Evolutionary conservation across 2,113 vertebrate species (phyloP).

Genomic region (Leptobrachium ailaonicum): DNA sequence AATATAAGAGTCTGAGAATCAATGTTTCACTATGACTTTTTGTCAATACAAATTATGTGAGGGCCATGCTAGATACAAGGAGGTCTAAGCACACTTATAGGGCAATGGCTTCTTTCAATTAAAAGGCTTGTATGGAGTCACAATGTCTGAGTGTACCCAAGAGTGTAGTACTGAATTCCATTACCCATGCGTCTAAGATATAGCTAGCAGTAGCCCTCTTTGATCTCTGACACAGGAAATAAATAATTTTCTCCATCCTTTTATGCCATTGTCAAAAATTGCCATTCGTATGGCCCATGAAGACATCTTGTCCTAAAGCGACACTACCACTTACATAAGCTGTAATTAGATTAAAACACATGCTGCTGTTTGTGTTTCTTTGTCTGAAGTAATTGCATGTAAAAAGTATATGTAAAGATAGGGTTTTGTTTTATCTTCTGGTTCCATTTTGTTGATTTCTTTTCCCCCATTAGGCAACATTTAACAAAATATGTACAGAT

Average conservation of each 20-base stretch:
- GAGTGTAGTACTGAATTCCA: not conserved
- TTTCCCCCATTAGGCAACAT: too few relatives aligned
- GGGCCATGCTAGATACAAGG: not conserved
- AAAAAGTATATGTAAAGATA: too few relatives aligned
- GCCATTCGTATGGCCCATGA: too few relatives aligned
- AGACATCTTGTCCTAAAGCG: too few relatives aligned
- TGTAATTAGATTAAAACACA: too few relatives aligned
- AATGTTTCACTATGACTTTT: slow-evolving; percentile 31
- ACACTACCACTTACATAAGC: too few relatives aligned
- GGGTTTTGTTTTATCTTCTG: too few relatives aligned
- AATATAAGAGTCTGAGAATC: slow-evolving; percentile 16
- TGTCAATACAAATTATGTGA: slow-evolving; percentile 34
- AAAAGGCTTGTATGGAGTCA: not conserved
- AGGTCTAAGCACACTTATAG: slow-evolving; percentile 6
- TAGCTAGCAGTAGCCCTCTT: not conserved
- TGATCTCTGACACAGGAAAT: not conserved
- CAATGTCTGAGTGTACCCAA: not conserved
- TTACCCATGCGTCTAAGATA: not conserved
- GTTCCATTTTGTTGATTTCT: too few relatives aligned
- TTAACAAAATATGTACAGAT: too few relatives aligned
- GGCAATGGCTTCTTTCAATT: not conserved
- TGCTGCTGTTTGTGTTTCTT: too few relatives aligned
- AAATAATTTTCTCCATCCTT: not conserved
- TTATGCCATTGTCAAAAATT: not conserved
- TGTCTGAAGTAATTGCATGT: too few relatives aligned